Percentiles rank a stretch among this genome's conserved stretches.
Evolutionary conservation across 2,113 vertebrate species (phyloP).

Genomic region (Melanostigma gelatinosum): DNA sequence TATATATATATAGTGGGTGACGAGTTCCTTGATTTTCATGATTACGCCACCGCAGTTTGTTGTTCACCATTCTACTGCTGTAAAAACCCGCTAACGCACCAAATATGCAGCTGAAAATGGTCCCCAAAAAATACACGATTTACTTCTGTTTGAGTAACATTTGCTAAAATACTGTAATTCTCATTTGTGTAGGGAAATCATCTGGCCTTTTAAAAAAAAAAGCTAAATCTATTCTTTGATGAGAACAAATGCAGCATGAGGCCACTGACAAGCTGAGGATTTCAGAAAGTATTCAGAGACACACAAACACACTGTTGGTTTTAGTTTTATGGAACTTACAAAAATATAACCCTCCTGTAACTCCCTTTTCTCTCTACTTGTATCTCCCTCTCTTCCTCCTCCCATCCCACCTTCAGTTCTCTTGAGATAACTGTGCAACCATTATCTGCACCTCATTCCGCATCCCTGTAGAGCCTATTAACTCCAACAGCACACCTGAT

Average conservation of each 20-base stretch:
- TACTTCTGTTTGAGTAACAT: neutral
- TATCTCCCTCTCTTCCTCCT: neutral
- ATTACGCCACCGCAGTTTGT: neutral
- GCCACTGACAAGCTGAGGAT: neutral
- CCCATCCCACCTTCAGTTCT: constrained; percentile 21
- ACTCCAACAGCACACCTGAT: constrained; percentile 45
- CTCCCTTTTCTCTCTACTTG: neutral
- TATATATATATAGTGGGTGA: neutral
- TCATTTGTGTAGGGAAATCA: neutral
- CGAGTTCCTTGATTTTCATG: neutral
- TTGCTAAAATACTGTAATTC: neutral
- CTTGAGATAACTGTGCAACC: constrained; percentile 46
- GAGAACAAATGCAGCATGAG: neutral
- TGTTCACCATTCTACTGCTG: neutral
- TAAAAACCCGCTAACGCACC: neutral
- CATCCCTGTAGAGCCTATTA: constrained; percentile 58
- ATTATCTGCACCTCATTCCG: constrained; percentile 34
- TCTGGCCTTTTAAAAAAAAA: neutral
- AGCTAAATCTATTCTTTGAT: neutral
- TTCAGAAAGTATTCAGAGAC: neutral
- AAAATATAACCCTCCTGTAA: neutral
- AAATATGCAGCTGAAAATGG: neutral
- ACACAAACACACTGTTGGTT: neutral
- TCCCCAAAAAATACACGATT: neutral
- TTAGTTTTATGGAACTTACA: neutral